Percentiles rank a stretch among this genome's conserved stretches.
phyloP scores from a whole-genome alignment of 2,888 invertebrate species.

The Acrobasis suavella region DNA sequence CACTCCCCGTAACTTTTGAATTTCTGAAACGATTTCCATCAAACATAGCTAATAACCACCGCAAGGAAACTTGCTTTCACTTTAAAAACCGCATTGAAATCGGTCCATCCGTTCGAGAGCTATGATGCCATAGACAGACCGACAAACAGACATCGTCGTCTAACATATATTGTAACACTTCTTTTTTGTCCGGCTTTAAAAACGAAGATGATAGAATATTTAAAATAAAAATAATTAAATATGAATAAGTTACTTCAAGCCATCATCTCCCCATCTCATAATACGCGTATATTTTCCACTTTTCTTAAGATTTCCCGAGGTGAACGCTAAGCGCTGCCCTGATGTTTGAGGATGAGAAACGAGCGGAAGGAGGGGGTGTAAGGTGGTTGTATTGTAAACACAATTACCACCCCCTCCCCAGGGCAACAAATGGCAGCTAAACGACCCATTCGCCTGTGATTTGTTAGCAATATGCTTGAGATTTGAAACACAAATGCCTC shows the following conservation, averaged over 20 bases:
- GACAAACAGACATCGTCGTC: too few species aligned
- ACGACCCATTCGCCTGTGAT: slow-evolving; percentile 80
- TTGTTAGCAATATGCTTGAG: slow-evolving; percentile 81
- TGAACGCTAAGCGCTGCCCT: slow-evolving; percentile 69
- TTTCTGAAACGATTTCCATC: too few species aligned
- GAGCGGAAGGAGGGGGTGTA: slow-evolving; percentile 59
- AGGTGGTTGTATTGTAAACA: slow-evolving; percentile 68
- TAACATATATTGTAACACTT: too few species aligned
- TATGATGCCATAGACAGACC: too few species aligned
- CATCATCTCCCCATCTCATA: slow-evolving; percentile 34
- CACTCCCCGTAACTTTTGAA: too few species aligned
- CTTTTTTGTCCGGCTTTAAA: too few species aligned
- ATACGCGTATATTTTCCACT: slow-evolving; percentile 51
- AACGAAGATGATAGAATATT: not conserved
- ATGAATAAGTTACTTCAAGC: slow-evolving; percentile 17
- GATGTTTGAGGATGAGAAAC: slow-evolving; percentile 74
- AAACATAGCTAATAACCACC: too few species aligned
- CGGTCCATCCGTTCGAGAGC: too few species aligned
- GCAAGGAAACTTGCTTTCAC: too few species aligned
- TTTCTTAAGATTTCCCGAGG: slow-evolving; percentile 63
- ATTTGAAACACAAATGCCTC: slow-evolving; percentile 71
- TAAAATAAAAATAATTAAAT: slow-evolving; percentile 5
- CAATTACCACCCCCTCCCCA: slow-evolving; percentile 68
- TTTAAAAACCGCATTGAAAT: too few species aligned
- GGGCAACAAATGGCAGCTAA: slow-evolving; percentile 78